A percentile compares a stretch with the other conserved stretches of the same genome.
phyloP scores from a whole-genome alignment of 2,113 vertebrate genomes.

The Cyphomyrus discorhynchus region DNA sequence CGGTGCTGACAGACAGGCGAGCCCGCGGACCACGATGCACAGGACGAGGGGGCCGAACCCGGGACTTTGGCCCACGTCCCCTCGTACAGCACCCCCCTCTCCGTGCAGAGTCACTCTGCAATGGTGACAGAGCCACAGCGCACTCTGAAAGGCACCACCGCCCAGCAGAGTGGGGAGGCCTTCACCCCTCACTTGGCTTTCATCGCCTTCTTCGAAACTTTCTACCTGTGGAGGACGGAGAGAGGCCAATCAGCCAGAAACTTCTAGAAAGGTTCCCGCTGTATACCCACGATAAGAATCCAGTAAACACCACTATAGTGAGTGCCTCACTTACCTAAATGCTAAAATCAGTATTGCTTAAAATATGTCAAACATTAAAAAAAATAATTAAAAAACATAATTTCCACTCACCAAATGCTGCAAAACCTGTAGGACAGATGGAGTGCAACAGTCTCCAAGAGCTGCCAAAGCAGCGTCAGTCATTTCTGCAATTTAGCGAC shows the following conservation, averaged over 20 bases:
- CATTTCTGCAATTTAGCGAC: conserved; percentile 67
- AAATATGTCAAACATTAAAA: background rate
- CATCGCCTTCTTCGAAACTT: conserved; percentile 44
- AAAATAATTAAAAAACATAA: background rate
- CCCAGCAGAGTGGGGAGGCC: conserved; percentile 50
- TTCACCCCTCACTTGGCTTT: conserved; percentile 43
- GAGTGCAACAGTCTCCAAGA: conserved; percentile 66
- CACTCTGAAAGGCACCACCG: conserved; percentile 48
- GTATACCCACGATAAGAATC: background rate
- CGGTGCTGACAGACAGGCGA: conserved; percentile 54
- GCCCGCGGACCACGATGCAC: conserved; percentile 64
- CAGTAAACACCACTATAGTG: background rate
- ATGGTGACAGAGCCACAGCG: conserved; percentile 60
- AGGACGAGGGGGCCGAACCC: conserved; percentile 60
- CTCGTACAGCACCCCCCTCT: conserved; percentile 53
- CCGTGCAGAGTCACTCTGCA: conserved; percentile 58
- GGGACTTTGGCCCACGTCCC: conserved; percentile 42
- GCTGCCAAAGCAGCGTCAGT: conserved; percentile 51
- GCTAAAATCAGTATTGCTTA: background rate
- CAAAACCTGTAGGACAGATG: conserved; percentile 38
- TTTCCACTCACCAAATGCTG: conserved; percentile 45
- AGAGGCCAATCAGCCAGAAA: background rate
- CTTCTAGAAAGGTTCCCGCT: background rate
- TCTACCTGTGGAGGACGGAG: conserved; percentile 55
- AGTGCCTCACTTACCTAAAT: background rate